Conservation (phyloP, 2,113 vertebrate species). For the Choloepus hoffmanni region DNA sequence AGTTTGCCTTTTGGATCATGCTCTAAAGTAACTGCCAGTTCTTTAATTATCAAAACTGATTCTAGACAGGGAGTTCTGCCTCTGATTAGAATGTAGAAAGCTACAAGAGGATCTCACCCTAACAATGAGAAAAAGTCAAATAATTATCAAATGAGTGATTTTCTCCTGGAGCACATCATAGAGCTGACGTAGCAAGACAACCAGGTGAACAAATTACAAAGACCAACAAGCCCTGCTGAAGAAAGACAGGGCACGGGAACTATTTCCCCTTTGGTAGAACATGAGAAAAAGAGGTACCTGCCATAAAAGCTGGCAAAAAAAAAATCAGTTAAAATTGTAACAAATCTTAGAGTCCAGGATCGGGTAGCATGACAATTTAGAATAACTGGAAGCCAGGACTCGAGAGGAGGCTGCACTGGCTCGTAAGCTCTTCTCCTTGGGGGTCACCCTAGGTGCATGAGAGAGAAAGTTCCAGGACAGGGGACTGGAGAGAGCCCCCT, state of each 20-base stretch:
- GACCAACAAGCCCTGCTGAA: not conserved
- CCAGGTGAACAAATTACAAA: not conserved
- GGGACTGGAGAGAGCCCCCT: not conserved
- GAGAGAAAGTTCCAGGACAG: not conserved
- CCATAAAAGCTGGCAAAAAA: not conserved
- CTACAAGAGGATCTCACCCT: not conserved
- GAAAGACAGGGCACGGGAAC: not conserved
- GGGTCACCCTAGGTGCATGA: not conserved
- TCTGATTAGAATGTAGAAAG: not conserved
- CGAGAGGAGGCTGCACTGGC: not conserved
- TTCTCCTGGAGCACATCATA: not conserved
- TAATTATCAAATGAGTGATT: not conserved
- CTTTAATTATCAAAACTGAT: conserved; percentile 17
- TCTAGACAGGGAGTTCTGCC: not conserved
- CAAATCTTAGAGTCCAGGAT: not conserved
- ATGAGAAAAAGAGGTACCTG: not conserved
- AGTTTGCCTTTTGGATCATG: not conserved
- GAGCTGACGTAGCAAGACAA: not conserved
- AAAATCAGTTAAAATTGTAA: not conserved
- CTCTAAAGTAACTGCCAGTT: conserved; percentile 3
- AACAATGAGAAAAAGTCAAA: not conserved
- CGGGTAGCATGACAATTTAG: not conserved
- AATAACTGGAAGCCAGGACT: not conserved
- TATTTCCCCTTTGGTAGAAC: not conserved
- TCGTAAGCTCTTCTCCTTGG: not conserved